Evolutionary conservation across 2,797 vertebrate species (phyloP), one percentile per base, ranked within the genome.

Genomic region (Enteromius afrohamiltoni): DNA sequence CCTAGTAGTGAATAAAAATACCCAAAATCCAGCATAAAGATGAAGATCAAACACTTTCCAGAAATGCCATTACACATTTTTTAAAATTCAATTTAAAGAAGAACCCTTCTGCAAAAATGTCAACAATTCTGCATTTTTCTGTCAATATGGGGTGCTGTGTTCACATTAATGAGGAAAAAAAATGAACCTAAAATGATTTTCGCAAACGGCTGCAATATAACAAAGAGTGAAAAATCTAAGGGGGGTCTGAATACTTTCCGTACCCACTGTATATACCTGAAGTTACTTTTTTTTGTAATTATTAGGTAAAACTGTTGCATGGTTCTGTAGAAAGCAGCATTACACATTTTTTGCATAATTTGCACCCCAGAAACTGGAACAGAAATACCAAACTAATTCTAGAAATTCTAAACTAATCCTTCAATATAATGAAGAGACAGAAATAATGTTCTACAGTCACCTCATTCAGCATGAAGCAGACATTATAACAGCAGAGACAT

Each of bases 341-440:
- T 40, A 16, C 40, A 37, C 9, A 64, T n/a, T 5, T 34, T 6
- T 47, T 64, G 40, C 7, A 47, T 45, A 60, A 58, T 60, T 19
- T 60, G 37, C 23, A 47, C 37, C 7, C 4, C 68, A 34, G 42
- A 49, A 49, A 29, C 68, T 62, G 3, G 11, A 73, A 23, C 4
- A 23, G 49, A 62, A 71, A 81, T 73, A 29, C 68, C 79, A n/a
- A n/a, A n/a, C n/a, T n/a, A n/a, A n/a, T n/a, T n/a, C n/a, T n/a
- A n/a, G n/a, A n/a, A n/a, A n/a, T n/a, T 81, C 60, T 53, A 67
- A 67, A 34, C 16, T 75, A 75, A 76, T 76, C 80, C 71, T 34
- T 58, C 26, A 62, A 64, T 37, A 81, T 74, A 81, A 49, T 26
- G 42, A 3, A 73, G 69, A 60, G 51, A 60, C 23, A 26, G 29